Percentiles rank a stretch among this genome's conserved stretches.
These are phyloP conservation scores for Elegia similella DNA, from an alignment of 2,888 invertebrate species.

Conservation along the genomic window DNA sequence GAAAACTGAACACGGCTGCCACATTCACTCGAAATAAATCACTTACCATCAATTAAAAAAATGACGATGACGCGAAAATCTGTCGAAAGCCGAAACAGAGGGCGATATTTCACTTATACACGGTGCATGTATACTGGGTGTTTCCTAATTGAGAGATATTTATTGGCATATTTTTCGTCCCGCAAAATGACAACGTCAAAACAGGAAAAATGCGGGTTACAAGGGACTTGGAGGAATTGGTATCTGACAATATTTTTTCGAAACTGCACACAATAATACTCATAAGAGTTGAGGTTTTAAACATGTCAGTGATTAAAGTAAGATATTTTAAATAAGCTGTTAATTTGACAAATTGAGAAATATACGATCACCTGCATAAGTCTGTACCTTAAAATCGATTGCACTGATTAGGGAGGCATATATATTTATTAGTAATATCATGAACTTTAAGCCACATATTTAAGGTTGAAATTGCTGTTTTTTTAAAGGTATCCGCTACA, in stretches of 20 bases:
- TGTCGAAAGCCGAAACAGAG: constrained; percentile 15
- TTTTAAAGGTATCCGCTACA: too few relatives aligned
- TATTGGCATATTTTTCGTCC: constrained; percentile 20
- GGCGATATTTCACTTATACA: constrained; percentile 18
- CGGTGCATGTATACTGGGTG: constrained; percentile 9
- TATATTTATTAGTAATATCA: too few relatives aligned
- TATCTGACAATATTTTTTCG: neutral
- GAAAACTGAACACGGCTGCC: neutral
- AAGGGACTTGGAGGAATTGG: neutral
- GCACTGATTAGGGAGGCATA: too few relatives aligned
- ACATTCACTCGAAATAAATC: constrained; percentile 7
- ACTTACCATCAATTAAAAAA: constrained; percentile 20
- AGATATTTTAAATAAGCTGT: too few relatives aligned
- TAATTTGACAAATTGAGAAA: too few relatives aligned
- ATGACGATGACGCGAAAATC: constrained; percentile 9
- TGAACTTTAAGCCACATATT: too few relatives aligned
- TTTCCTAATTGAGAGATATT: constrained; percentile 22
- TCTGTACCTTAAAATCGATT: too few relatives aligned
- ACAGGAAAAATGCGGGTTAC: constrained; percentile 14
- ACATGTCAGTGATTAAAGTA: too few relatives aligned
- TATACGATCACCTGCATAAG: too few relatives aligned
- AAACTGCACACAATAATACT: too few relatives aligned
- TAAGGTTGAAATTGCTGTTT: too few relatives aligned
- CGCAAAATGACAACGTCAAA: constrained; percentile 12
- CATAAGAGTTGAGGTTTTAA: too few relatives aligned